These are phyloP conservation scores for Pandemis corylana DNA, from an alignment of 2,888 invertebrate genomes.

Conservation along the genomic window DNA sequence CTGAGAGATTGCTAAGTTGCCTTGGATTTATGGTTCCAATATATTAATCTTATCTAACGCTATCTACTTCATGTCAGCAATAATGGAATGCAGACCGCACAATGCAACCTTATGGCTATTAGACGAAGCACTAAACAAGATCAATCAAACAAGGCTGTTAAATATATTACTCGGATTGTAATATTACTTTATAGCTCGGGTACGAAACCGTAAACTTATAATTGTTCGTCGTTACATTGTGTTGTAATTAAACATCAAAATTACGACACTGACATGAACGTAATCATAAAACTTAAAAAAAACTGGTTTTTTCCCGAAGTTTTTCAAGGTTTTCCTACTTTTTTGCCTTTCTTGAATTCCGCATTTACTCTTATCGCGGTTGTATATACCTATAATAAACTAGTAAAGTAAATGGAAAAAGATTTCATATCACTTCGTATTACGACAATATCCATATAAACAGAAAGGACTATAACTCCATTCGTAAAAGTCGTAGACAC, in stretches of 20 bases:
- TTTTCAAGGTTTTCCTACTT: conserved; percentile 1
- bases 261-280: neutral
- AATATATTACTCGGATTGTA: conserved; percentile 17
- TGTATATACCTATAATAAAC: neutral
- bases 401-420: conserved; percentile 15
- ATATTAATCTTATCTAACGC: conserved; percentile 27
- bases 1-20: neutral
- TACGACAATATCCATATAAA: conserved; percentile 22
- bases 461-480: conserved; percentile 2
- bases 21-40: conserved; percentile 8
- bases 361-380: conserved; percentile 4
- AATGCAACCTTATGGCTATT: conserved; percentile 7
- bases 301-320: neutral
- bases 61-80: conserved; percentile 23
- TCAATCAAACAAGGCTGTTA: conserved; percentile 23
- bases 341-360: neutral
- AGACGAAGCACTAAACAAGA: conserved; percentile 22
- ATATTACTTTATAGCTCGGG: conserved; percentile 17
- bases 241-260: neutral
- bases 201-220: conserved; percentile 6
- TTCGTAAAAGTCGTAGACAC: conserved; percentile 3
- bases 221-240: conserved; percentile 12
- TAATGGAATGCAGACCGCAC: conserved; percentile 26
- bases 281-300: neutral
- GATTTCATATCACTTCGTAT: conserved; percentile 16